Conservation (phyloP, 2,888 invertebrate genomes). For the Therioaphis trifolii region DNA sequence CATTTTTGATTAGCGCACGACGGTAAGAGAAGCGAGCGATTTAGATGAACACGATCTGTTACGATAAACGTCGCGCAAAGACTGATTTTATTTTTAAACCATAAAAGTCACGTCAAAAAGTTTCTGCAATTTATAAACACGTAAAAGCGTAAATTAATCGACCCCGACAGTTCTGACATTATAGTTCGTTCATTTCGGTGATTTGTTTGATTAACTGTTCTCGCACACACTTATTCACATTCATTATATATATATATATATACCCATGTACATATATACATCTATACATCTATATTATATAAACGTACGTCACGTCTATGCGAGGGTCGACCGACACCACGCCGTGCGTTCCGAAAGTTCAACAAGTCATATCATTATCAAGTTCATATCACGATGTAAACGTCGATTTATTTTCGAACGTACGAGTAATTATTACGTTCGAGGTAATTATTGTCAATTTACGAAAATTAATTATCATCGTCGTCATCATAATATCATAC, state of each 20-base stretch:
- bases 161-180: constrained; percentile 37
- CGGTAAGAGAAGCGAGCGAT: constrained; percentile 7
- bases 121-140: constrained; percentile 34
- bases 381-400: no score
- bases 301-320: no score
- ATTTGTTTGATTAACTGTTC: constrained; percentile 51
- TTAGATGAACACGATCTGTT: not conserved
- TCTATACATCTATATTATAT: no score
- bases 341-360: constrained; percentile 12
- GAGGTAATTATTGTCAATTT: not conserved
- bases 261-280: no score
- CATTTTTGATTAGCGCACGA: not conserved
- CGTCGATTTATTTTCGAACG: not conserved
- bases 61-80: not conserved
- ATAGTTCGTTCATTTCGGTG: constrained; percentile 21
- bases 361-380: constrained; percentile 37
- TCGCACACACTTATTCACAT: constrained; percentile 13
- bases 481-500: not conserved
- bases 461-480: no score
- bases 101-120: constrained; percentile 57
- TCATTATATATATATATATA: no score
- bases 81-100: not conserved
- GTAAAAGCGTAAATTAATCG: constrained; percentile 42
- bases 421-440: not conserved
- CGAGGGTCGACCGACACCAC: not conserved